phyloP scores from a whole-genome alignment of 2,113 vertebrate species.

The Dipodomys spectabilis region DNA sequence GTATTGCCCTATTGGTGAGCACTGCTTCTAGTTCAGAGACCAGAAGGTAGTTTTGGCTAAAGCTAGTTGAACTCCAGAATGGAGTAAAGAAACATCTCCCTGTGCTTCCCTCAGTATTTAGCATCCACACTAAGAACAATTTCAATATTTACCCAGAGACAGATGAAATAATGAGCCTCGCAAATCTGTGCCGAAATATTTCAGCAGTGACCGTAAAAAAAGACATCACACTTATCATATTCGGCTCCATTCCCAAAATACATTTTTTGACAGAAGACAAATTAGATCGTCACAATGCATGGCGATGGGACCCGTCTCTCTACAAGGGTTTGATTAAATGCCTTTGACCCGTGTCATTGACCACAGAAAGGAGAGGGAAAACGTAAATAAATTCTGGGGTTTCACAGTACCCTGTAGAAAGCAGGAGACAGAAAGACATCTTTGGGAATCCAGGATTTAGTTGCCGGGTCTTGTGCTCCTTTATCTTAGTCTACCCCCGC shows the following conservation, averaged over 20 bases:
- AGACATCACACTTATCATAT: slow-evolving; percentile 70
- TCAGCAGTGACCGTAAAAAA: slow-evolving; percentile 66
- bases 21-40: slow-evolving; percentile 57
- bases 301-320: slow-evolving; percentile 69
- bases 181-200: slow-evolving; percentile 69
- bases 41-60: slow-evolving; percentile 72
- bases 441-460: background rate
- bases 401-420: slow-evolving; percentile 44
- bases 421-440: background rate
- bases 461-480: background rate
- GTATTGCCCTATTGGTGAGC: slow-evolving; percentile 28
- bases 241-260: slow-evolving; percentile 76
- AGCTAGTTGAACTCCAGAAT: slow-evolving; percentile 63
- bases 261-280: slow-evolving; percentile 79
- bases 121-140: slow-evolving; percentile 67
- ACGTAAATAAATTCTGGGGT: slow-evolving; percentile 72
- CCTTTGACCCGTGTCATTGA: slow-evolving; percentile 75
- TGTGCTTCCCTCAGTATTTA: slow-evolving; percentile 69
- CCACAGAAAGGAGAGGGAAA: slow-evolving; percentile 67
- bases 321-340: slow-evolving; percentile 76
- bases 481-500: background rate
- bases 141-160: slow-evolving; percentile 77
- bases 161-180: slow-evolving; percentile 74
- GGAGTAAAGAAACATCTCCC: slow-evolving; percentile 61
- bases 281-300: slow-evolving; percentile 65